Conservation (phyloP, 2,888 invertebrate species). For the Gastracanthus pulcherrimus region DNA sequence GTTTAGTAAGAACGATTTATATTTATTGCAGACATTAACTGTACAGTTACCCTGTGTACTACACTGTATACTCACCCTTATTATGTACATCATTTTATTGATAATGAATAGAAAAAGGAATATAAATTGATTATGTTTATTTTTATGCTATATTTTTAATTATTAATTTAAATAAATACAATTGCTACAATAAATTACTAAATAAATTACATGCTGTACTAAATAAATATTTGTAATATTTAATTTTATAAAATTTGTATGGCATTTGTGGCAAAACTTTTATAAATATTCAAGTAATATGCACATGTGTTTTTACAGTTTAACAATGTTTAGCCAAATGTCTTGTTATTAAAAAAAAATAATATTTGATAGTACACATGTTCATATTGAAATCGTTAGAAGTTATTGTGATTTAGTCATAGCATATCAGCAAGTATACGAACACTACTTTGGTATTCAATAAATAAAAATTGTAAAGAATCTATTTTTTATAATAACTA, state of each 20-base stretch:
- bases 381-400: neutral
- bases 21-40: too few relatives aligned
- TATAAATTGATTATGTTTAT: neutral
- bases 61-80: too few relatives aligned
- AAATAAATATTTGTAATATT: conserved; percentile 27
- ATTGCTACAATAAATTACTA: conserved; percentile 50
- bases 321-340: conserved; percentile 1
- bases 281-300: neutral
- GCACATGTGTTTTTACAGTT: neutral
- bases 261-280: conserved; percentile 40
- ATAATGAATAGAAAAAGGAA: neutral
- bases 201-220: conserved; percentile 19
- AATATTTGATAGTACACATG: neutral
- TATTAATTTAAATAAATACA: conserved; percentile 42
- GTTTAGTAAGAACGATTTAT: too few relatives aligned
- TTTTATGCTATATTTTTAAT: neutral
- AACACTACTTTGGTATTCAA: conserved; percentile 39
- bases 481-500: neutral
- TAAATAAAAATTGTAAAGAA: neutral
- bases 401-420: neutral
- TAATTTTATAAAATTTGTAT: conserved; percentile 35
- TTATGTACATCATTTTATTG: too few relatives aligned
- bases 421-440: conserved; percentile 3
- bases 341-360: neutral
- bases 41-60: too few relatives aligned